Evolutionary conservation across 1,140 invertebrate species (phyloP).

Genomic region (Drosophila persimilis): DNA sequence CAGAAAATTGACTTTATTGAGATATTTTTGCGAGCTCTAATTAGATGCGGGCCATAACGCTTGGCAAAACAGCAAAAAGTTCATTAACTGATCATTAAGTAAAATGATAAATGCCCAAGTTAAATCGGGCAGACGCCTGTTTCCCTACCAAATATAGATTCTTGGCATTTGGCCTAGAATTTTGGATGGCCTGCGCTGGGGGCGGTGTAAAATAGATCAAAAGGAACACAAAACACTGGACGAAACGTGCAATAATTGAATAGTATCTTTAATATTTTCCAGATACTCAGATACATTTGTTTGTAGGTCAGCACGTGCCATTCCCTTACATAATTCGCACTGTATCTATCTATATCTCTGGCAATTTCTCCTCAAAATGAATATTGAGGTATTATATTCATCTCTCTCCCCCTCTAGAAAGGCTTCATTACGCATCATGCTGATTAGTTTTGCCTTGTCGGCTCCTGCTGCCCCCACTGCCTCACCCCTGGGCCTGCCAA

Average conservation of each 20-base stretch:
- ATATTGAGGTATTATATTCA: slow-evolving; percentile 1
- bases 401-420: neutral
- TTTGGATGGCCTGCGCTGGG: neutral
- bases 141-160: slow-evolving; percentile 38
- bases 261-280: slow-evolving; percentile 14
- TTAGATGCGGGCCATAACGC: slow-evolving; percentile 29
- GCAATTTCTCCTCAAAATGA: neutral
- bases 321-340: slow-evolving; percentile 19
- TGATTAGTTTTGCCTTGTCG: slow-evolving; percentile 62
- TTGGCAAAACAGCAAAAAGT: slow-evolving; percentile 6
- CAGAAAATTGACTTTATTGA: slow-evolving; percentile 2
- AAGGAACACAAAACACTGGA: slow-evolving; percentile 34
- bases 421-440: slow-evolving; percentile 52
- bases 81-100: slow-evolving; percentile 55
- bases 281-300: neutral
- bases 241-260: slow-evolving; percentile 10
- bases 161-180: slow-evolving; percentile 53
- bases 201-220: slow-evolving; percentile 44
- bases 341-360: slow-evolving; percentile 2
- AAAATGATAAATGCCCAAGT: slow-evolving; percentile 49
- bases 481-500: slow-evolving; percentile 21
- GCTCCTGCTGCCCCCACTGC: slow-evolving; percentile 6
- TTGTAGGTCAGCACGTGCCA: slow-evolving; percentile 48
- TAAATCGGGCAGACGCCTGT: slow-evolving; percentile 46
- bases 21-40: slow-evolving; percentile 11